Evolutionary conservation across 2,113 vertebrate genomes (phyloP).

Genomic region (Osmerus mordax): DNA sequence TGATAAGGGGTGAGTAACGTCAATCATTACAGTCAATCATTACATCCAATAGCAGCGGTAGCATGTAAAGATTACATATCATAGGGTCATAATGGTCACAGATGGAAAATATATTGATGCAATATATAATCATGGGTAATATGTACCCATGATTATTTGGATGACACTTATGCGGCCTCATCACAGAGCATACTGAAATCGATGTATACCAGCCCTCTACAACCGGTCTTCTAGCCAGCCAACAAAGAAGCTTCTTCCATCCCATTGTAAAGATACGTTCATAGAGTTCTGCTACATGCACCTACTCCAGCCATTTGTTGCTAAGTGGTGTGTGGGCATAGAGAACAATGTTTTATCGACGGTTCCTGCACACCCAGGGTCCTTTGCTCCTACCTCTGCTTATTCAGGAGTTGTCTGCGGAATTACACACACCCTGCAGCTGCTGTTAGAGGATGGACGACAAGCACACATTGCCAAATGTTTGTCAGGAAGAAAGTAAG

Average conservation of each 20-base stretch:
- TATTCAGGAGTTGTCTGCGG: too few relatives aligned
- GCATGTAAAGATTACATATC: background rate
- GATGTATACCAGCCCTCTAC: too few relatives aligned
- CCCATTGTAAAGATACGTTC: slow-evolving; percentile 26
- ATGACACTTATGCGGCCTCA: background rate
- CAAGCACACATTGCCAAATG: too few relatives aligned
- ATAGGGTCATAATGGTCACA: too few relatives aligned
- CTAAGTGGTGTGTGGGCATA: slow-evolving; percentile 47
- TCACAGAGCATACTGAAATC: background rate
- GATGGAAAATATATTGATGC: background rate
- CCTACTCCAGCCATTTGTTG: background rate
- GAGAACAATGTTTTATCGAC: slow-evolving; percentile 36
- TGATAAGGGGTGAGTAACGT: slow-evolving; percentile 7
- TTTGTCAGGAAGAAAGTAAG: too few relatives aligned
- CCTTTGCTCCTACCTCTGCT: too few relatives aligned
- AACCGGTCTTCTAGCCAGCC: background rate
- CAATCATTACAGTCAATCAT: slow-evolving; percentile 39
- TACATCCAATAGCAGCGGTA: slow-evolving; percentile 1
- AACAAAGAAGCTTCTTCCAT: background rate
- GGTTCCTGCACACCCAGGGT: slow-evolving; percentile 9
- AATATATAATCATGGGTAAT: background rate
- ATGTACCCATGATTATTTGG: background rate
- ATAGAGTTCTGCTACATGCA: slow-evolving; percentile 11
- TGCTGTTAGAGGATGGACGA: too few relatives aligned
- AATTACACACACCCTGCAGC: background rate